Base-by-base conservation (phyloP, 2,888 invertebrate genomes). In the Limnephilus auricula region DNA sequence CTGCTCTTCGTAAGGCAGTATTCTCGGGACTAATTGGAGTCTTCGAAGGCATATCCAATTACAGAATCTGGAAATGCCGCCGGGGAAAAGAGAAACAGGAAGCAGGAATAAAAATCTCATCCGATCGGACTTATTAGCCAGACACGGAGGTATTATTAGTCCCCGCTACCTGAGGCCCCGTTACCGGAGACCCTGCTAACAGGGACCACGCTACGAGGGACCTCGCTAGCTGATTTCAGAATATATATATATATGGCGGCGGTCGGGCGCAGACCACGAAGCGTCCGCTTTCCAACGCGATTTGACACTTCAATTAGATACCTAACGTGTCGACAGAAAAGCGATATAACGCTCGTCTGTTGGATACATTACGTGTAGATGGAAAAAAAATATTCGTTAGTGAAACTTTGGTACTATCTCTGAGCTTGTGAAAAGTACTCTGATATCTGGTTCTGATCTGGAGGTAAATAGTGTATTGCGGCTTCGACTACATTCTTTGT, bases 51-150 rank as follows among this genome's bases (percentile, higher is more conserved):
- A 89, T 79, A 90, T 90, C 90, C 90, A 90, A 90, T 90, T 90
- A 90, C 85, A 85, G 86, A 79, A 85, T 86, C 86, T 86, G 65
- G 85, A 40, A 85, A 85, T 45, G 40, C 40, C 85, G 40, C 13
- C 40, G 45, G 85, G 86, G 34, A 84, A 86, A 86, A 50, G 86
- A 37, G 85, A 79, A 79, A 79, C 78, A 85, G 79, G 85, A 86
- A 65, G 65, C 65, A 65, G 25, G 25, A 65, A 65, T 65, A n/a
- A 90, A 85, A 85, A 79, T 40, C 85, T 79, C 78, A 85, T 45
- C 85, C 32, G 45, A 85, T 84, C 79, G 40, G 90, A 90, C 90
- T 90, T 86, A 90, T 90, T 90, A 85, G 90, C 85, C 79, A 32
- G 79, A 37, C 78, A 65, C n/a, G 25, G 65, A 45, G 79, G 78